Conservation (phyloP, 2,888 invertebrate genomes). For the Encarsia formosa region DNA sequence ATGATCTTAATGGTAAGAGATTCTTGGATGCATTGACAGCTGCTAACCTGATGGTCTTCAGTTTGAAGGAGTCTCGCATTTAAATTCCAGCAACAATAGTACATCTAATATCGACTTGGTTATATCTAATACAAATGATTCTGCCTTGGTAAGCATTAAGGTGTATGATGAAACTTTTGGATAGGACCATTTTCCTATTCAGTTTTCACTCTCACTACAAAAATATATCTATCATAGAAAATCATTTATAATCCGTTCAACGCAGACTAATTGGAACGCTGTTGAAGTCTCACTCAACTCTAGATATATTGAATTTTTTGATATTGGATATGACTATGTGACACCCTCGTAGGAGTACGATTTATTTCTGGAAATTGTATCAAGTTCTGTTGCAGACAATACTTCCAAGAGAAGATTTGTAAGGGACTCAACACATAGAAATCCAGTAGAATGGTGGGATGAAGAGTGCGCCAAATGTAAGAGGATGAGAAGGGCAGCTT, state of each 20-base stretch:
- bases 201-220: not conserved
- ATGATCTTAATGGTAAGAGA: not conserved
- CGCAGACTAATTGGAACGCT: not conserved
- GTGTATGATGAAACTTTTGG: slow-evolving; percentile 11
- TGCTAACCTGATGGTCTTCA: not conserved
- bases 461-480: not conserved
- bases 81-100: not conserved
- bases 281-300: not conserved
- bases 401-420: not conserved
- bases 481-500: not conserved
- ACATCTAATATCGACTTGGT: not conserved
- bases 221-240: not conserved
- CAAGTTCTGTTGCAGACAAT: not conserved
- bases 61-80: not conserved
- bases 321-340: not conserved
- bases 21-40: not conserved
- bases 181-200: slow-evolving; percentile 6
- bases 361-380: not conserved
- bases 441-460: not conserved
- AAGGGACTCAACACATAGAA: not conserved
- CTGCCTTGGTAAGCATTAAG: not conserved
- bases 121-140: not conserved
- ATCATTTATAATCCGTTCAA: not conserved
- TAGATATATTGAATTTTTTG: not conserved
- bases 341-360: not conserved